A percentile compares a stretch with the other conserved stretches of the same genome.
phyloP scores from a whole-genome alignment of 1,140 invertebrate genomes.

The Drosophila ohnishii region DNA sequence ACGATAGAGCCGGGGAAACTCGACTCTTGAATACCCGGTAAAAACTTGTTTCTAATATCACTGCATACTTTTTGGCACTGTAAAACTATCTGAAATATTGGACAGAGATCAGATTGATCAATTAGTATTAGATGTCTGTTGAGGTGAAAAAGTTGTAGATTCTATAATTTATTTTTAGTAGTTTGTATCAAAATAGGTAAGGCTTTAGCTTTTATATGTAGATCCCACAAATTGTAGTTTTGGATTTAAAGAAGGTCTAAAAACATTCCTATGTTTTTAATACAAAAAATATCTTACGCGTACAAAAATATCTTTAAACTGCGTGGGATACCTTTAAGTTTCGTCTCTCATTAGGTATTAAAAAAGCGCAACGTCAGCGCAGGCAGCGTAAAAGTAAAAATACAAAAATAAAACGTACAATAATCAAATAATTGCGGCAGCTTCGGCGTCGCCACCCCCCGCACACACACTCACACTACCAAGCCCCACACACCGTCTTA shows the following conservation, averaged over 20 bases:
- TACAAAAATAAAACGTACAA: conserved; percentile 61
- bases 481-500: conserved; percentile 11
- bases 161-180: neutral
- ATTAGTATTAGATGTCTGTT: no score
- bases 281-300: no score
- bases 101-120: neutral
- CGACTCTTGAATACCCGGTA: conserved; percentile 21
- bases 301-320: neutral
- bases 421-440: conserved; percentile 72
- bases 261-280: no score
- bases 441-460: conserved; percentile 26
- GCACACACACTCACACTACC: neutral
- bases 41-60: neutral
- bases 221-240: neutral
- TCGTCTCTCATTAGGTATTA: conserved; percentile 14
- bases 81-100: neutral
- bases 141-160: no score
- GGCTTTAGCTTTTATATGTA: neutral
- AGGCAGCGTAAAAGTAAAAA: conserved; percentile 29
- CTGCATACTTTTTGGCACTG: neutral
- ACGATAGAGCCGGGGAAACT: conserved; percentile 1
- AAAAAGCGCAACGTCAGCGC: conserved; percentile 42
- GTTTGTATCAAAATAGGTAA: neutral
- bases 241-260: no score
- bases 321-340: neutral